A percentile compares a stretch with the other conserved stretches of the same genome.
phyloP scores from a whole-genome alignment of 1,140 invertebrate species.

The Laupala kohalensis region DNA sequence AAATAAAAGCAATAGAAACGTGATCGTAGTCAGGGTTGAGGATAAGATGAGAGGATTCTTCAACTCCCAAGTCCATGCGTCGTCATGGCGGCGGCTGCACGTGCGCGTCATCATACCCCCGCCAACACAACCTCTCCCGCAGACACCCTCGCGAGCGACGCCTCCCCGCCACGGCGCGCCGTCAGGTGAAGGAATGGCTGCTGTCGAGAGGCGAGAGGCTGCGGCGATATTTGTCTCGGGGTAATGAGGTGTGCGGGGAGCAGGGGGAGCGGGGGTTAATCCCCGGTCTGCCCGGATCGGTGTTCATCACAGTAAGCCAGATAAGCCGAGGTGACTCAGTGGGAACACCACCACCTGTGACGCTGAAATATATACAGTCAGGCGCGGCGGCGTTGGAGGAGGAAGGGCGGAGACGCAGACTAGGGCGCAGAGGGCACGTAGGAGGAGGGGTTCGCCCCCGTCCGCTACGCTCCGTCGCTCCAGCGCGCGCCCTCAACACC shows the following conservation, averaged over 20 bases:
- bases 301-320: slow-evolving; percentile 9
- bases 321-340: slow-evolving; percentile 9
- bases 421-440: neutral
- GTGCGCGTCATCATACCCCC: too few relatives aligned
- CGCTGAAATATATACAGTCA: neutral
- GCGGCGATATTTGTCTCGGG: slow-evolving; percentile 4
- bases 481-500: too few relatives aligned
- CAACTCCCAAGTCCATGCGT: too few relatives aligned
- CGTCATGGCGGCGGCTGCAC: too few relatives aligned
- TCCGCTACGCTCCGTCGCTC: too few relatives aligned
- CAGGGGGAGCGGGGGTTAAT: slow-evolving; percentile 6
- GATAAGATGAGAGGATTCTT: too few relatives aligned
- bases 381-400: neutral
- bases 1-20: too few relatives aligned
- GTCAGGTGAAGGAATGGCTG: neutral
- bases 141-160: too few relatives aligned
- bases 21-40: too few relatives aligned
- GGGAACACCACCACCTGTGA: slow-evolving; percentile 1
- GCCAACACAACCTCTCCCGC: neutral
- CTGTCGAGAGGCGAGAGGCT: neutral
- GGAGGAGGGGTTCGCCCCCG: too few relatives aligned
- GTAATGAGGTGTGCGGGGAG: slow-evolving; percentile 6
- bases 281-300: slow-evolving; percentile 1
- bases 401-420: neutral
- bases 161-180: neutral